Evolutionary conservation across 2,888 invertebrate species (phyloP), one percentile per base, ranked within the genome.

Genomic region (Epistrophe eligans): DNA sequence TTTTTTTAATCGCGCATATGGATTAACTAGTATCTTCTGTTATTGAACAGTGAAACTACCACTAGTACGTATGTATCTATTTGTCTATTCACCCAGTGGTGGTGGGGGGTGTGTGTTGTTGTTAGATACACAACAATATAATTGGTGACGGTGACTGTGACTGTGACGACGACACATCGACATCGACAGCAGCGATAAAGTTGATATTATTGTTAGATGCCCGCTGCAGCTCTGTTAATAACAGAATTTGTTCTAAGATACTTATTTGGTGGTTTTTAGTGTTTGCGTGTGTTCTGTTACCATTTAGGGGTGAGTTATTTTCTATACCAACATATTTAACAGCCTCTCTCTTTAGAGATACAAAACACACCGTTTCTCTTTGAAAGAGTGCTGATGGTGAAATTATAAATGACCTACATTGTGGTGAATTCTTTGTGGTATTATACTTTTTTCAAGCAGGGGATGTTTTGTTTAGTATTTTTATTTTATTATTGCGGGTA

Each of bases 21-120:
- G 84, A 72, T 60, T 77, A 32, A 66, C 71, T 32, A 67, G 67
- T 70, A 76, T 84, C 77, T 85, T 84, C 77, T 85, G 84, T 85
- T 85, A 85, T 81, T 73, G 28, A 77, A 60, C 77, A 80, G 71
- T 43, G 71, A 73, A 62, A 67, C 72, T 60, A 77, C 72, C 67
- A 67, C 83, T 60, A 24, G 45, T 58, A n/a, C 11, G 2, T 72
- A 10, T 28, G 45, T 38, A 50, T 67, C 19, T 67, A 28, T 28
- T 2, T 24, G 24, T 24, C 40, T 66, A 45, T 24, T n/a, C n/a
- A 40, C 13, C 13, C 8, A 43, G 24, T 70, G 48, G 62, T 64
- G 79, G 62, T 62, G 40, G 60, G 64, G 79, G 62, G 19, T 28
- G 32, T 62, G 40, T 55, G 35, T 70, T 24, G 38, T 45, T 48